A percentile compares a stretch with the other conserved stretches of the same genome.
phyloP scores from a whole-genome alignment of 2,113 vertebrate species.

The Solea senegalensis region DNA sequence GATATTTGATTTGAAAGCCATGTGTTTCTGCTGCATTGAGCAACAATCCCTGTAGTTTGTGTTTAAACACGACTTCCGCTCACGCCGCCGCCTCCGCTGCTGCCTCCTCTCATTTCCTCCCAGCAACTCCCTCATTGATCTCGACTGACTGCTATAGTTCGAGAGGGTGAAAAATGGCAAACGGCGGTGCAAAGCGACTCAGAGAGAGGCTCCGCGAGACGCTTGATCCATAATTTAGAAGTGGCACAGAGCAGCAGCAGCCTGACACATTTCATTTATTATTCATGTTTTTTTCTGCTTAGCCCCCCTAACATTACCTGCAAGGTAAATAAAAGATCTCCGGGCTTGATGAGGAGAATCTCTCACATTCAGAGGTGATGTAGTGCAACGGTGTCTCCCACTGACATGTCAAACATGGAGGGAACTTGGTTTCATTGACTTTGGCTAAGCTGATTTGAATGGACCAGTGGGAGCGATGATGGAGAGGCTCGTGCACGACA shows the following conservation, averaged over 20 bases:
- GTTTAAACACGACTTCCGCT: slow-evolving; percentile 6
- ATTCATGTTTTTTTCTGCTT: slow-evolving; percentile 65
- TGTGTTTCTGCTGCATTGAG: not conserved
- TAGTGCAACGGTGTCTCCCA: not conserved
- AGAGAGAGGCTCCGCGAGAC: slow-evolving; percentile 31
- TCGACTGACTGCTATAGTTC: slow-evolving; percentile 30
- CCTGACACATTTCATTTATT: slow-evolving; percentile 63
- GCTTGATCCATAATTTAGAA: slow-evolving; percentile 78
- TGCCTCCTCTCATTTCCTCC: slow-evolving; percentile 27
- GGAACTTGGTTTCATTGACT: slow-evolving; percentile 9
- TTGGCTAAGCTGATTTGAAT: slow-evolving; percentile 20
- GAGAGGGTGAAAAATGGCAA: slow-evolving; percentile 47
- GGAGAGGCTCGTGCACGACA: not conserved
- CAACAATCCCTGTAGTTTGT: no score
- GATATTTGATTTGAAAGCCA: not conserved
- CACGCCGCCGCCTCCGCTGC: slow-evolving; percentile 2
- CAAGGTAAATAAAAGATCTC: slow-evolving; percentile 44
- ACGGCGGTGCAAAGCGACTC: slow-evolving; percentile 30
- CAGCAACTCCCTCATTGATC: slow-evolving; percentile 28
- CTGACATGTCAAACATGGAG: not conserved
- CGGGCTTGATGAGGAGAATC: slow-evolving; percentile 28
- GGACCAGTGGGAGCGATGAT: not conserved
- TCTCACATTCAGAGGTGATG: slow-evolving; percentile 19
- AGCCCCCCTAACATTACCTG: slow-evolving; percentile 57
- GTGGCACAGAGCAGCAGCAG: slow-evolving; percentile 52